A percentile compares a stretch with the other conserved stretches of the same genome.
phyloP scores from a whole-genome alignment of 2,113 vertebrate genomes.

The Narcine bancroftii region DNA sequence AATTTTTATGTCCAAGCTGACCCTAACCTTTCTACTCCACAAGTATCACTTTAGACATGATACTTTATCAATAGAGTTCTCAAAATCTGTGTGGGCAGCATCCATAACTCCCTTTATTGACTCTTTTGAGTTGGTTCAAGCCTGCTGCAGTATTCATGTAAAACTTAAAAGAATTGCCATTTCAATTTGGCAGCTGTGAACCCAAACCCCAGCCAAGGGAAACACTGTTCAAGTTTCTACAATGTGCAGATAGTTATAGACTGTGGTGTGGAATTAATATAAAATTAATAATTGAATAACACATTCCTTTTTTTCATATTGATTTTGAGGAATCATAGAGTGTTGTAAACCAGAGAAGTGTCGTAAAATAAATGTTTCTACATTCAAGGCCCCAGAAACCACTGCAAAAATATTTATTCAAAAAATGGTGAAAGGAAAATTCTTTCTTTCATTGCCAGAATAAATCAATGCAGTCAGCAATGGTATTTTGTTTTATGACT shows the following conservation, averaged over 20 bases:
- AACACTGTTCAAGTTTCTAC: background rate
- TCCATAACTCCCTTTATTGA: background rate
- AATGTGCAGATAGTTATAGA: too few relatives aligned
- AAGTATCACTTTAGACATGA: too few relatives aligned
- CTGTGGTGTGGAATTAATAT: background rate
- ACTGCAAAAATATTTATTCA: background rate
- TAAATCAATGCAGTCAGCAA: background rate
- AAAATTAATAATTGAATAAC: background rate
- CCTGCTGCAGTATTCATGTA: background rate
- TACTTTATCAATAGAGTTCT: too few relatives aligned
- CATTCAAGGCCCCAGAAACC: background rate
- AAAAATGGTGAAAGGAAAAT: background rate
- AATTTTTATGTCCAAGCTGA: too few relatives aligned
- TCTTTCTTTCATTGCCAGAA: background rate
- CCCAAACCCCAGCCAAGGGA: background rate
- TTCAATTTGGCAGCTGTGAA: background rate
- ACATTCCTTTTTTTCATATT: background rate
- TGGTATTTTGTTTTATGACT: conserved; percentile 28
- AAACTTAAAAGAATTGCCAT: background rate
- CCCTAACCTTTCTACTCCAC: too few relatives aligned
- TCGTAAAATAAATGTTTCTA: background rate
- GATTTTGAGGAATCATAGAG: background rate
- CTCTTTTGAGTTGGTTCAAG: background rate
- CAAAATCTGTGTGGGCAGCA: too few relatives aligned
- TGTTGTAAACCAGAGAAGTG: background rate